Evolutionary conservation across 2,888 invertebrate genomes (phyloP).

Genomic region (Bugula neritina): DNA sequence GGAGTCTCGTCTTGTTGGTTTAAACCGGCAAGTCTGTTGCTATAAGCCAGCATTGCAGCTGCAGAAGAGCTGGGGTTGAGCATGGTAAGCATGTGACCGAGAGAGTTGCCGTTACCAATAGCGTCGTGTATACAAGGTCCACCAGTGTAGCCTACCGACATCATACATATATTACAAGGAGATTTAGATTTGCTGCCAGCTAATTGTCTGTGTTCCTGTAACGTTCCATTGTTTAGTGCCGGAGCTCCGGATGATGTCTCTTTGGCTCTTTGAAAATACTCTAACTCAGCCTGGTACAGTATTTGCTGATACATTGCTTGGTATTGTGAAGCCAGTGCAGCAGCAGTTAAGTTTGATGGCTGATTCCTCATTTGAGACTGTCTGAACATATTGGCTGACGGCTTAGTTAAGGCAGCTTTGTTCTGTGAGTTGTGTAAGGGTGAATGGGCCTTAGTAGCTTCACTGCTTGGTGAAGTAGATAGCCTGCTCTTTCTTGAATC

Average conservation of each 20-base stretch:
- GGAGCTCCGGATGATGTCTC: neutral
- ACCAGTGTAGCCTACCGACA: neutral
- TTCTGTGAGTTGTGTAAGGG: neutral
- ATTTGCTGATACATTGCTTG: conserved; percentile 19
- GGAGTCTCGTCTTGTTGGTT: neutral
- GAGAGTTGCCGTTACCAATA: neutral
- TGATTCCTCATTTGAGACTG: neutral
- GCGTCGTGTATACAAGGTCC: conserved; percentile 1
- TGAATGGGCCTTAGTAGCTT: neutral
- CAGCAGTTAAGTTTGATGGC: neutral
- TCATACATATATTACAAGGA: neutral
- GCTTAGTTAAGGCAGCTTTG: neutral
- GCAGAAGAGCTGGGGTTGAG: neutral
- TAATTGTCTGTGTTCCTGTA: neutral
- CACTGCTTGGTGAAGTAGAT: neutral
- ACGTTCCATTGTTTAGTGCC: neutral
- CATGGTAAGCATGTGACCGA: conserved; percentile 10
- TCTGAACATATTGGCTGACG: neutral
- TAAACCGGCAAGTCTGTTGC: neutral
- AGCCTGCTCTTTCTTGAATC: neutral
- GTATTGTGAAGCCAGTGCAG: conserved; percentile 5
- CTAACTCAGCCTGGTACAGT: conserved; percentile 10
- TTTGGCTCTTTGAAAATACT: conserved; percentile 5
- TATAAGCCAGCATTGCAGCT: neutral
- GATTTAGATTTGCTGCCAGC: neutral